phyloP scores from a whole-genome alignment of 2,797 vertebrate genomes.

The Vultur gryphus region DNA sequence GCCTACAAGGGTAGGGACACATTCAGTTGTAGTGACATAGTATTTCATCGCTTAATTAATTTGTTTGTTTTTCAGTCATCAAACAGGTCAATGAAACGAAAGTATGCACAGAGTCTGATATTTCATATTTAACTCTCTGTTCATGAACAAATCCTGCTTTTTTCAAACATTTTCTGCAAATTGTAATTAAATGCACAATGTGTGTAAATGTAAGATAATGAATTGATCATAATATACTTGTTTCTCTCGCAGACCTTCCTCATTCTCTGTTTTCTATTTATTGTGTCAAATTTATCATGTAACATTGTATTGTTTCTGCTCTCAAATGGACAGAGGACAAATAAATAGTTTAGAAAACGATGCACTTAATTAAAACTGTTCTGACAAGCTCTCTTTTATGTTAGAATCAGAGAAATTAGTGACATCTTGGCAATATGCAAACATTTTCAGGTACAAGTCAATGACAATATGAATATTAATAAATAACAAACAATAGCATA shows the following conservation, averaged over 20 bases:
- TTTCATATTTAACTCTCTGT: neutral
- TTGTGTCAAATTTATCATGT: neutral
- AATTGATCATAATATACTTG: neutral
- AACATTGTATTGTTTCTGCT: neutral
- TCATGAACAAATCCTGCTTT: neutral
- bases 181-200: neutral
- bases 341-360: neutral
- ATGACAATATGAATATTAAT: neutral
- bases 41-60: neutral
- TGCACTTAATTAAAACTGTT: neutral
- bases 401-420: neutral
- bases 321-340: neutral
- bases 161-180: neutral
- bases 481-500: neutral
- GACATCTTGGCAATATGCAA: neutral
- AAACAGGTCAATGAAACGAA: neutral
- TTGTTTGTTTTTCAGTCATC: neutral
- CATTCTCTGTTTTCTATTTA: neutral
- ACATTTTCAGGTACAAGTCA: neutral
- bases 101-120: neutral
- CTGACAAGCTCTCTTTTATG: neutral
- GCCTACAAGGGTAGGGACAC: neutral
- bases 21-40: neutral
- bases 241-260: neutral
- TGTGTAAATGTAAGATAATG: neutral